phyloP scores from a whole-genome alignment of 2,797 vertebrate genomes.

The Meriones psammophilus region DNA sequence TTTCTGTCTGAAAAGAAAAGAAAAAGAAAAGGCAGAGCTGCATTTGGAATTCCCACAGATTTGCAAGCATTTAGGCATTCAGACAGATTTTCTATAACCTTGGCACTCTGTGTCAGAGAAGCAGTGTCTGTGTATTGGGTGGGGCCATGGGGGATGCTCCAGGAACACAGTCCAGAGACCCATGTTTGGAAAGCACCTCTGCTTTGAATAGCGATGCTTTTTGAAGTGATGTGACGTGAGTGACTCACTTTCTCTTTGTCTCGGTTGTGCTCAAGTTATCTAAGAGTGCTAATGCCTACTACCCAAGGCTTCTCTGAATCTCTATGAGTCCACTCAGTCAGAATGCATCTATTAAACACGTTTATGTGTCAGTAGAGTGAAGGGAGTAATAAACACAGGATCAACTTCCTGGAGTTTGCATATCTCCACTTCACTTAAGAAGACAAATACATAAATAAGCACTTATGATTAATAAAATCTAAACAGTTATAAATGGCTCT shows the following conservation, averaged over 20 bases:
- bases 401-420: background rate
- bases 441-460: slow-evolving; percentile 4
- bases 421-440: background rate
- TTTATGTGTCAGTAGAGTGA: background rate
- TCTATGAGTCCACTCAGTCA: background rate
- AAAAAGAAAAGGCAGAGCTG: background rate
- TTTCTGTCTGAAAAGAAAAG: slow-evolving; percentile 93
- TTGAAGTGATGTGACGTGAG: background rate
- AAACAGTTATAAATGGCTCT: background rate
- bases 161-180: background rate
- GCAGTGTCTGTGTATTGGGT: no score
- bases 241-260: background rate
- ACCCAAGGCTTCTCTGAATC: slow-evolving; percentile 4
- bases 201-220: background rate
- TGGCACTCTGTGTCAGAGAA: background rate
- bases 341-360: slow-evolving; percentile 62
- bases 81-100: background rate
- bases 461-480: background rate
- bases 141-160: background rate
- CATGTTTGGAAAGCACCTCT: background rate
- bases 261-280: background rate
- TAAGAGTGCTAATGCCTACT: background rate
- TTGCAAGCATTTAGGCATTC: background rate
- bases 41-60: slow-evolving; percentile 69
- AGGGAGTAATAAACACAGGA: background rate